Percentiles rank a stretch among this genome's conserved stretches.
Conservation (phyloP, 2,113 vertebrate genomes). For the Bufo gargarizans region DNA sequence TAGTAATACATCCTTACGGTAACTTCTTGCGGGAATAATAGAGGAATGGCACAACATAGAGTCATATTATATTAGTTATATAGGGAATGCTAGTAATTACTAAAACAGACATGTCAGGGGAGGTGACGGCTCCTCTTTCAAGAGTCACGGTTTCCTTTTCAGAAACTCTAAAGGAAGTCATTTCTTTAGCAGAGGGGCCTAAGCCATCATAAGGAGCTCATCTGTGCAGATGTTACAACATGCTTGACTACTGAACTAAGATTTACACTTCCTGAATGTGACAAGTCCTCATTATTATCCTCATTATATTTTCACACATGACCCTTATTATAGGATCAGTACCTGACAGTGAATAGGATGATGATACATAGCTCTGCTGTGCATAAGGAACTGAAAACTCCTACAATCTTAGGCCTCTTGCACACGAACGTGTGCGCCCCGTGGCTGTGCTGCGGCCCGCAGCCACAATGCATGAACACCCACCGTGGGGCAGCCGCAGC, state of each 20-base stretch:
- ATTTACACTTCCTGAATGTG: background rate
- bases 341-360: background rate
- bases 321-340: background rate
- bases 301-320: background rate
- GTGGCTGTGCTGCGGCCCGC: no score
- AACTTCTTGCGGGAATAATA: no score
- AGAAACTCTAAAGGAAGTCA: background rate
- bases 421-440: no score
- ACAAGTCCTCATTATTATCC: background rate
- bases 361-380: background rate
- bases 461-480: no score
- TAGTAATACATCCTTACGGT: no score
- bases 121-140: background rate
- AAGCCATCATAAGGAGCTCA: constrained; percentile 3
- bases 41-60: no score
- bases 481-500: no score
- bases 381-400: background rate
- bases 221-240: background rate
- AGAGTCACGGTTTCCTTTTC: background rate
- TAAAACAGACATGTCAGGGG: no score
- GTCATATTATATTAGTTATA: no score
- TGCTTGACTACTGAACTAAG: background rate
- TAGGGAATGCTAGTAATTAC: no score
- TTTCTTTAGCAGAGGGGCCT: background rate
- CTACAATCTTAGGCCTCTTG: background rate